Evolutionary conservation across 2,113 vertebrate genomes (phyloP).

Genomic region (Herpetotheres cachinnans): DNA sequence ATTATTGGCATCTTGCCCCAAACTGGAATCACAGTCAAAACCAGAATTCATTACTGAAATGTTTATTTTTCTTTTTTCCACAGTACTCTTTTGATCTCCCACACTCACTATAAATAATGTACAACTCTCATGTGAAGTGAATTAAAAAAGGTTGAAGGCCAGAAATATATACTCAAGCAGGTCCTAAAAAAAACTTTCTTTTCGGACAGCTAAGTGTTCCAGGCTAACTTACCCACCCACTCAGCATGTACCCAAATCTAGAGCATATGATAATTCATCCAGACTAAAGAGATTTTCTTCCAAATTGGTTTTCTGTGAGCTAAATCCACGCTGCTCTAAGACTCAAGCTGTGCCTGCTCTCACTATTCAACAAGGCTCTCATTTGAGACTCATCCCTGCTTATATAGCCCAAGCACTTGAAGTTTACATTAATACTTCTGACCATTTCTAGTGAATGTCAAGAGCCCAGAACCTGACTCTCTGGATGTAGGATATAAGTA

Average conservation of each 20-base stretch:
- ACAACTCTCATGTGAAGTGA: conserved; percentile 18
- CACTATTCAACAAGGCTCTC: neutral
- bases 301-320: neutral
- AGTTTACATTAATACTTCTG: neutral
- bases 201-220: neutral
- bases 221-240: neutral
- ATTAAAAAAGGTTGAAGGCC: neutral
- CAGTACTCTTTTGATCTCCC: conserved; percentile 4
- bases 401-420: neutral
- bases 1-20: conserved; percentile 21
- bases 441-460: neutral
- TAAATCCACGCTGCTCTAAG: neutral
- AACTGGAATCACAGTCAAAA: neutral
- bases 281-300: neutral
- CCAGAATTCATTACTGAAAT: conserved; percentile 24
- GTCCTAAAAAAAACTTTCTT: neutral
- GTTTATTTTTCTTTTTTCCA: conserved; percentile 30
- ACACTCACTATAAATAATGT: conserved; percentile 44
- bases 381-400: neutral
- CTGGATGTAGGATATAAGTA: neutral
- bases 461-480: neutral
- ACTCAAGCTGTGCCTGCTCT: neutral
- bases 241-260: neutral
- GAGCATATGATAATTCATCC: neutral
- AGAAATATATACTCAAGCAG: neutral